These are phyloP conservation scores for Myathropa florea DNA, from an alignment of 2,888 invertebrate species.

Conservation along the genomic window DNA sequence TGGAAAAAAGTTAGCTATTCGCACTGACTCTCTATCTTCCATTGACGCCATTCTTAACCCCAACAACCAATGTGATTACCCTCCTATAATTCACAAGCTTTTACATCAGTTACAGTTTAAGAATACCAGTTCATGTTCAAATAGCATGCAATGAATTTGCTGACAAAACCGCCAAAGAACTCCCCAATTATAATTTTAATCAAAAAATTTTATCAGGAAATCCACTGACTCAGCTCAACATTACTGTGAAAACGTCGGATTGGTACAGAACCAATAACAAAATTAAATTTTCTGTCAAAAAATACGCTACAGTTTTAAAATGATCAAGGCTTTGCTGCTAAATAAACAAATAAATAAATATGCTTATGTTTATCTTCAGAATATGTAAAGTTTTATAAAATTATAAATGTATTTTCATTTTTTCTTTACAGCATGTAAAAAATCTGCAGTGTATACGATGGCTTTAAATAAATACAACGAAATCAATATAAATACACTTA, in stretches of 20 bases:
- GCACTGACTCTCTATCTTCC: neutral
- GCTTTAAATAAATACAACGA: constrained; percentile 79
- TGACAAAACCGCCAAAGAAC: neutral
- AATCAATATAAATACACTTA: constrained; percentile 76
- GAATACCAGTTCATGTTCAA: neutral
- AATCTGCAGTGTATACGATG: constrained; percentile 77
- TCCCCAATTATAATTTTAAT: neutral
- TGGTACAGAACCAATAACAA: no score
- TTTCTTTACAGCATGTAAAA: constrained; percentile 76
- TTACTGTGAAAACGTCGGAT: no score
- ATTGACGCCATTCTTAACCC: neutral
- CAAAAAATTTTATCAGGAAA: no score
- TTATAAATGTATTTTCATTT: constrained; percentile 73
- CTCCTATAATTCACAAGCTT: neutral
- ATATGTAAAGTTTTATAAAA: neutral
- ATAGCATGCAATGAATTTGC: neutral
- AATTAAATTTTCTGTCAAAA: no score
- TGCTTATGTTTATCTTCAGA: no score
- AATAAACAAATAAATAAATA: no score
- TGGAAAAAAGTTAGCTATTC: neutral
- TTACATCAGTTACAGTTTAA: neutral
- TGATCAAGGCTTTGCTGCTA: no score
- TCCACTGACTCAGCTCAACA: no score
- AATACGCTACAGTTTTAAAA: no score
- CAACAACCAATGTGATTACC: neutral